A percentile compares a stretch with the other conserved stretches of the same genome.
phyloP scores from a whole-genome alignment of 2,113 vertebrate genomes.

The Neotragus pygmaeus region DNA sequence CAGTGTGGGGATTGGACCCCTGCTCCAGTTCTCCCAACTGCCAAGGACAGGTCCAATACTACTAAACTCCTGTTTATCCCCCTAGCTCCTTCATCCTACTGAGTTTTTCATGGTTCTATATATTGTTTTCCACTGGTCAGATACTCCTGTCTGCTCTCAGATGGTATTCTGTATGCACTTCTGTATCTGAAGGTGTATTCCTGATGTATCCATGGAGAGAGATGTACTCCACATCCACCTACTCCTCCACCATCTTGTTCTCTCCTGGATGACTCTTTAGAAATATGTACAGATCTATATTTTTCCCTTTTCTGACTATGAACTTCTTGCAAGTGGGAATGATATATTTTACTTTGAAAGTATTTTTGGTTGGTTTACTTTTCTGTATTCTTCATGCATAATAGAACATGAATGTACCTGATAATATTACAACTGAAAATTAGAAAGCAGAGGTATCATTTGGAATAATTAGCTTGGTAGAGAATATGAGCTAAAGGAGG shows the following conservation, averaged over 20 bases:
- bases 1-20: not conserved
- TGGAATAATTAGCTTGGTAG: not conserved
- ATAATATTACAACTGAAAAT: not conserved
- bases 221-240: not conserved
- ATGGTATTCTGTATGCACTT: not conserved
- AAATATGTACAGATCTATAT: not conserved
- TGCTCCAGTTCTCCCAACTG: not conserved
- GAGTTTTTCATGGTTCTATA: not conserved
- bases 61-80: not conserved
- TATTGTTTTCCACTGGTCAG: not conserved
- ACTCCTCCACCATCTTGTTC: not conserved
- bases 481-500: not conserved
- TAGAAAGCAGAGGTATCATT: not conserved
- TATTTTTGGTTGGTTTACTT: not conserved
- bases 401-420: not conserved
- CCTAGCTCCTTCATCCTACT: not conserved
- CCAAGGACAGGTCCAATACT: not conserved
- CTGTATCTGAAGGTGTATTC: not conserved
- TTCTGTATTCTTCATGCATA: not conserved
- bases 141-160: not conserved
- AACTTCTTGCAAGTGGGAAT: not conserved
- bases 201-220: not conserved
- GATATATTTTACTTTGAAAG: not conserved
- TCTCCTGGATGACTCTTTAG: not conserved
- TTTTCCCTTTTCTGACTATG: not conserved